Evolutionary conservation across 1,140 invertebrate genomes (phyloP).

Genomic region (Onthophagus taurus): DNA sequence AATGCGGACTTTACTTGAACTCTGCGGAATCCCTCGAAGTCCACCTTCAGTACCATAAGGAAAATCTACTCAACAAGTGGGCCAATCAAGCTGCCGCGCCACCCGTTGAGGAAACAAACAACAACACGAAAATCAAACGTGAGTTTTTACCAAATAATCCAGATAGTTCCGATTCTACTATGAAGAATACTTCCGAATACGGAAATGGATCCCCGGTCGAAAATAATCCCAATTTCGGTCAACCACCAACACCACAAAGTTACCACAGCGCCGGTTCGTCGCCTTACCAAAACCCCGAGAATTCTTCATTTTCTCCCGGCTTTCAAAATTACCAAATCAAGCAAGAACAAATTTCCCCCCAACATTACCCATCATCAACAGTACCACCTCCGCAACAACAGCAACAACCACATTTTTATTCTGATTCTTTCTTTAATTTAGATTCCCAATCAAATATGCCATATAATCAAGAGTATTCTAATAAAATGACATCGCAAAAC

Average conservation of each 20-base stretch:
- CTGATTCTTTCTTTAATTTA: conserved; percentile 17
- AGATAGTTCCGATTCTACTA: conserved; percentile 51
- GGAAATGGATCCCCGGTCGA: conserved; percentile 46
- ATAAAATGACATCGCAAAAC: conserved; percentile 32
- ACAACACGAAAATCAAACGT: conserved; percentile 45
- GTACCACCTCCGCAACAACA: conserved; percentile 1
- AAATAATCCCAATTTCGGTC: conserved; percentile 37
- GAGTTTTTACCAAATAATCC: conserved; percentile 37
- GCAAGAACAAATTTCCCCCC: conserved; percentile 32
- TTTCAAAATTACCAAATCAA: conserved; percentile 18
- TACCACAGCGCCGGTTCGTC: conserved; percentile 48
- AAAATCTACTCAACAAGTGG: conserved; percentile 66
- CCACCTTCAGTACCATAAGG: conserved; percentile 69
- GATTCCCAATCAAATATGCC: conserved; percentile 37
- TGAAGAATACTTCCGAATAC: conserved; percentile 46
- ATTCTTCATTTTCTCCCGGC: conserved; percentile 42
- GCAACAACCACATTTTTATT: conserved; percentile 20
- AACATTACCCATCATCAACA: no score
- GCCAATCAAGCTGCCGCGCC: conserved; percentile 43
- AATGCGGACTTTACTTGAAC: conserved; percentile 63
- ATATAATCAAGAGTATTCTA: conserved; percentile 43
- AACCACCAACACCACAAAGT: conserved; percentile 49
- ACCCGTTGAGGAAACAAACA: conserved; percentile 49
- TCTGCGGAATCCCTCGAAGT: conserved; percentile 64
- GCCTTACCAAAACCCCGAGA: conserved; percentile 48